Percentiles rank a stretch among this genome's conserved stretches.
Conservation (phyloP, 2,888 invertebrate genomes). For the Phaonia tiefii region DNA sequence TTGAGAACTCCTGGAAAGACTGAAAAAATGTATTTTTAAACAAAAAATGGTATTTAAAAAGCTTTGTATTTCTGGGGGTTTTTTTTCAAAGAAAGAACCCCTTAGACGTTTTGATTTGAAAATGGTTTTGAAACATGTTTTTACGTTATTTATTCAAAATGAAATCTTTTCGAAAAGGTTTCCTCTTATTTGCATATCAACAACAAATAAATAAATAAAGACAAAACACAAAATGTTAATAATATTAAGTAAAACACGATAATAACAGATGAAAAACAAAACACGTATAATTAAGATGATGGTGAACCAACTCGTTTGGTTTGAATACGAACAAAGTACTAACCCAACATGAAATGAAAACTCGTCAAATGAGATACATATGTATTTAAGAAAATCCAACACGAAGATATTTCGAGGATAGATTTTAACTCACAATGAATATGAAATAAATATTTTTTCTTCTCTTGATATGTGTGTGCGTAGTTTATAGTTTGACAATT, state of each 20-base stretch:
- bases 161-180: conserved; percentile 71
- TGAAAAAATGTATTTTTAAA: conserved; percentile 72
- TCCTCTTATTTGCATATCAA: conserved; percentile 73
- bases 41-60: conserved; percentile 58
- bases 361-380: conserved; percentile 23
- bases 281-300: conserved; percentile 8
- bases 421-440: conserved; percentile 47
- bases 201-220: conserved; percentile 63
- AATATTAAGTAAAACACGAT: conserved; percentile 47
- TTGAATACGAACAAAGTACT: conserved; percentile 29
- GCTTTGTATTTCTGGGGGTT: conserved; percentile 60
- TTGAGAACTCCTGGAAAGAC: conserved; percentile 68
- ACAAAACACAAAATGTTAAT: conserved; percentile 52
- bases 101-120: conserved; percentile 27
- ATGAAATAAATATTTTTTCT: conserved; percentile 64
- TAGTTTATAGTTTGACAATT: conserved; percentile 70
- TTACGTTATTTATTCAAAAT: conserved; percentile 38
- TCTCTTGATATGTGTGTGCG: conserved; percentile 70
- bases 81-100: conserved; percentile 34
- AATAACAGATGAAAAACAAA: conserved; percentile 39
- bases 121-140: conserved; percentile 10
- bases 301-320: background rate
- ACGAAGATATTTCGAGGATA: conserved; percentile 10
- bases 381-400: conserved; percentile 47
- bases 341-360: conserved; percentile 57